These are phyloP conservation scores for Carcina quercana DNA, from an alignment of 2,888 invertebrate genomes.

Conservation along the genomic window DNA sequence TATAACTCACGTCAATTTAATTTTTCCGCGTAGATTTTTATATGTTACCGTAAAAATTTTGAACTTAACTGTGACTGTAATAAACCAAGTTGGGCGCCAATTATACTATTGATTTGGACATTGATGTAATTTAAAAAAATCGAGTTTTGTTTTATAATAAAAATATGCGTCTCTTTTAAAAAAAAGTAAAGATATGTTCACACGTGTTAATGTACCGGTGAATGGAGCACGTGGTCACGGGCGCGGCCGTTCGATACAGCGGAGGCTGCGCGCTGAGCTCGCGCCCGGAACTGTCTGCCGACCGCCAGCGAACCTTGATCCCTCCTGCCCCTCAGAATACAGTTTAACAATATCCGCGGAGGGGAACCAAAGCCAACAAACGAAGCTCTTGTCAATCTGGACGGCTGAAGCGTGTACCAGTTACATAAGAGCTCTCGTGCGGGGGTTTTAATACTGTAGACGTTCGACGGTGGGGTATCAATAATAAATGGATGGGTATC, in stretches of 20 bases:
- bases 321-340: conserved; percentile 19
- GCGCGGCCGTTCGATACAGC: conserved; percentile 56
- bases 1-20: too few relatives aligned
- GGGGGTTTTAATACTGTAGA: conserved; percentile 31
- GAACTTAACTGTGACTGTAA: too few relatives aligned
- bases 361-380: conserved; percentile 23
- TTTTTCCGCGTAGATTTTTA: too few relatives aligned
- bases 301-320: conserved; percentile 35
- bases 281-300: conserved; percentile 32
- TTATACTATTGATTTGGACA: too few relatives aligned
- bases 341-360: conserved; percentile 22
- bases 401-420: conserved; percentile 28
- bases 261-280: conserved; percentile 57
- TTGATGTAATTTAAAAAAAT: too few relatives aligned
- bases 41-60: too few relatives aligned
- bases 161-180: not conserved
- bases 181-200: conserved; percentile 2
- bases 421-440: conserved; percentile 33
- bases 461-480: conserved; percentile 31
- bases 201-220: conserved; percentile 31
- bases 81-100: conserved; percentile 4
- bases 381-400: conserved; percentile 37
- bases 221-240: conserved; percentile 53
- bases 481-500: conserved; percentile 36
- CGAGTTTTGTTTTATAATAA: too few relatives aligned